Conservation (phyloP, 2,888 invertebrate genomes). For the Cenopis cana region DNA sequence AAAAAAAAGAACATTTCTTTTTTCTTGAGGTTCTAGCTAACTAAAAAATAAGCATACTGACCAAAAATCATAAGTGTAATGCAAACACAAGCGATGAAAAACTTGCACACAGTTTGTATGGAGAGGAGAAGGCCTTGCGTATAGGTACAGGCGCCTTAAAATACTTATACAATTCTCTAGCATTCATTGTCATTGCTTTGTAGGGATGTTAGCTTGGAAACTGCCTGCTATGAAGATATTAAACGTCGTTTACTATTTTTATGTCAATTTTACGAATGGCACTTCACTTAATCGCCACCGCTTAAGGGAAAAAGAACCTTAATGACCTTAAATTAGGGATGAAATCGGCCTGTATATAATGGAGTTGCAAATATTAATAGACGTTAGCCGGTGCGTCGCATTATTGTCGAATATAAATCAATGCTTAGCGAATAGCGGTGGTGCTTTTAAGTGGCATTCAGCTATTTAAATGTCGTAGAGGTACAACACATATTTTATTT, state of each 20-base stretch:
- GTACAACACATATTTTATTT: no score
- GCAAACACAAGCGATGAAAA: no score
- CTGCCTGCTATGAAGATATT: neutral
- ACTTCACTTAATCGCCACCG: conserved; percentile 2
- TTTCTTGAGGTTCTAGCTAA: no score
- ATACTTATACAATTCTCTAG: neutral
- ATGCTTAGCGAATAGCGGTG: conserved; percentile 52
- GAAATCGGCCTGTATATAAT: conserved; percentile 12
- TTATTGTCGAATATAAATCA: conserved; percentile 64
- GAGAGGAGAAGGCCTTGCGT: no score
- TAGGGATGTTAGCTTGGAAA: neutral
- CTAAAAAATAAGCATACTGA: no score
- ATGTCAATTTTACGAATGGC: conserved; percentile 16
- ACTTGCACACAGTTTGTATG: no score
- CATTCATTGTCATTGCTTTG: neutral
- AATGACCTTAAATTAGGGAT: neutral
- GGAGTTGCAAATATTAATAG: conserved; percentile 51
- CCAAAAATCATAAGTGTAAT: no score
- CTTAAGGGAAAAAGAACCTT: neutral
- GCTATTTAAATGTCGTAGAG: neutral
- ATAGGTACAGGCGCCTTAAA: no score
- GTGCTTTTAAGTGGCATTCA: conserved; percentile 50
- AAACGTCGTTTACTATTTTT: neutral
- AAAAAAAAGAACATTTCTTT: no score
- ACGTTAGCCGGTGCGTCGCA: conserved; percentile 57